Base-by-base conservation (phyloP, 2,888 invertebrate species). In the Noctua fimbriata region DNA sequence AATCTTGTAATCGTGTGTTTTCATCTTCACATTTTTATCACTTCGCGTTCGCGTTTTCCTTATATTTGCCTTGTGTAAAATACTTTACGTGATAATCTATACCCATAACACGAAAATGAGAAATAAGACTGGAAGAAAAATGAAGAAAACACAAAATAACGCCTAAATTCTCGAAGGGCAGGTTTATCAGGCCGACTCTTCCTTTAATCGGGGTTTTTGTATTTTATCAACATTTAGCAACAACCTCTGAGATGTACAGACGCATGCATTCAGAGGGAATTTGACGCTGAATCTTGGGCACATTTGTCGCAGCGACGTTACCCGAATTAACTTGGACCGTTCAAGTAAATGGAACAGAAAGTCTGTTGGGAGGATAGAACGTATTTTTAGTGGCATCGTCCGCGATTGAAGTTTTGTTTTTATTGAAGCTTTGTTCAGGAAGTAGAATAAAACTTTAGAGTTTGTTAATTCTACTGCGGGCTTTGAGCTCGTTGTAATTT, bases 211-310 rank as follows among this genome's bases (percentile, higher is more conserved):
- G 52, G 63, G 52, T 52, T 71, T 63, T 41, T 24, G 63, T 74
- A 74, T 73, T 82, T 82, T 69, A 78, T 58, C 49, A 78, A 69
- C 58, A 69, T 41, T 83, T n/a, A 75, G 47, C 70, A 82, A 69
- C 18, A 60, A 36, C 66, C n/a, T 12, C 28, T 55, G 21, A 36
- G 58, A 65, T 47, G 52, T 66, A 71, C 47, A 52, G 60, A 24
- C 32, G 52, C 66, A 36, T 52, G n/a, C 58, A 58, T 58, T 63
- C 52, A 71, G 60, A 24, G 21, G 58, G n/a, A 76, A 41, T 71
- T 58, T 58, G 52, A 58, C 65, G 16, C 73, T 70, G 5, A 84
- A 80, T 52, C 69, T 76, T 78, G 28, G 63, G 72, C 66, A 67
- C 70, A 74, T 76, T 76, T 71, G 44, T 79, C 63, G 28, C 73